Evolutionary conservation across 2,113 vertebrate species (phyloP), one percentile per base, ranked within the genome.

Genomic region (Condylura cristata): DNA sequence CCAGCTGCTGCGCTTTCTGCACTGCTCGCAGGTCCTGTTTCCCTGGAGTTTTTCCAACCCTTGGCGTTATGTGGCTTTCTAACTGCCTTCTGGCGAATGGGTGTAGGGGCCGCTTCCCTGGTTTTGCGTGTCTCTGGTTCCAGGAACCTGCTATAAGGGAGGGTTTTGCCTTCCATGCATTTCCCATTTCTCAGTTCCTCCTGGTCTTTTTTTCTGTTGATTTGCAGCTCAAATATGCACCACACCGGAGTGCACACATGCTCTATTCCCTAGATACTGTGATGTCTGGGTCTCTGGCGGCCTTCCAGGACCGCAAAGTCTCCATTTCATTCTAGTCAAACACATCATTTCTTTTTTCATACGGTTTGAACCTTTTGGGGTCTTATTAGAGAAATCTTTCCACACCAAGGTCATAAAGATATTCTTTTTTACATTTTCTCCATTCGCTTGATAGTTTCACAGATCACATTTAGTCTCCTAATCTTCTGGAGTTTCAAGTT

Each of bases 311-410:
- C 48, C 32, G 94, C 68, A 68, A 80, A 58, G 44, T 5, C 41
- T 83, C 51, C 66, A 17, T 91, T 94, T 94, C 81, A 86, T 89
- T 94, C 90, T 91, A 83, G 92, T 89, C 56, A 80, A 96, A 93
- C 71, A 41, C 20, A 90, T 58, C 12, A 14, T 88, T 95, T 75
- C n/a, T 72, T 76, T 84, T 88, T 61, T 85, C 86, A 85, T 58
- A 51, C 46, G n/a, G 44, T 87, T 76, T 90, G 41, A 82, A 72
- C 11, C 86, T 91, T 96, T 83, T 63, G 91, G 95, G 91, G 86
- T 95, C 93, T 97, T 96, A 89, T 93, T 96, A 88, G 90, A 91
- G 96, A 93, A 95, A 78, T 89, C 30, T 89, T 91, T 37, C 61
- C 60, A 83, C 13, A 37, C 26, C 63, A 83, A 83, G 58, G 68